Base-by-base conservation (phyloP, 2,797 vertebrate species). In the Thalassophryne amazonica region DNA sequence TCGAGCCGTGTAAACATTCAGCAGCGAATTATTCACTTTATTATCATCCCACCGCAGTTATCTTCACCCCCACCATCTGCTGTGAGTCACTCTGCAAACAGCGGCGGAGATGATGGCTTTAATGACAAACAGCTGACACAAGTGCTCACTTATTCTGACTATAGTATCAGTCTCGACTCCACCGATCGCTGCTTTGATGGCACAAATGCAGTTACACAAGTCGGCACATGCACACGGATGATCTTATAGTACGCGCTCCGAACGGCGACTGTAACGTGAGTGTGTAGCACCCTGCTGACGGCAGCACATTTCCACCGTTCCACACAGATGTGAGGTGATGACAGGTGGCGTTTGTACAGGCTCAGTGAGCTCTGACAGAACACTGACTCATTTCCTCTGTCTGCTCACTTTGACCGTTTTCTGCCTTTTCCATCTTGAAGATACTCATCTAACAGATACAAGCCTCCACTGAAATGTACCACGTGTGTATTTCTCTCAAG, bases 331-430 rank as follows among this genome's bases (percentile, higher is more conserved):
- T 56, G 57, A 70, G 47, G 60, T 60, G 66, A 71, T 74, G 75
- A 83, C 63, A 75, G 66, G 48, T 73, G 47, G 1, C n/a, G 61
- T 58, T 79, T 80, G 71, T 75, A 46, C 31, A 27, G 36, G 49
- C 46, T 63, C 25, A 58, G 29, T 60, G 19, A 54, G 52, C 24
- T 54, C 55, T 54, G 31, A 45, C 36, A 57, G 57, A 62, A 71
- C 56, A 69, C 49, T n/a, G 70, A 78, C 67, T 83, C 73, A 83
- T 62, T 58, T 80, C 72, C 75, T n/a, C n/a, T 70, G 53, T 45
- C 64, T 43, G 54, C 54, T 56, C 46, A 33, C 61, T 73, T 40
- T 42, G 2, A 43, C 45, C 61, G 53, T 51, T 22, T 33, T 73
- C 18, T 41, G 23, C 37, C 28, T 51, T 53, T 55, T 25, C n/a